Evolutionary conservation across 2,797 vertebrate species (phyloP).

Genomic region (Okamejei kenojei): DNA sequence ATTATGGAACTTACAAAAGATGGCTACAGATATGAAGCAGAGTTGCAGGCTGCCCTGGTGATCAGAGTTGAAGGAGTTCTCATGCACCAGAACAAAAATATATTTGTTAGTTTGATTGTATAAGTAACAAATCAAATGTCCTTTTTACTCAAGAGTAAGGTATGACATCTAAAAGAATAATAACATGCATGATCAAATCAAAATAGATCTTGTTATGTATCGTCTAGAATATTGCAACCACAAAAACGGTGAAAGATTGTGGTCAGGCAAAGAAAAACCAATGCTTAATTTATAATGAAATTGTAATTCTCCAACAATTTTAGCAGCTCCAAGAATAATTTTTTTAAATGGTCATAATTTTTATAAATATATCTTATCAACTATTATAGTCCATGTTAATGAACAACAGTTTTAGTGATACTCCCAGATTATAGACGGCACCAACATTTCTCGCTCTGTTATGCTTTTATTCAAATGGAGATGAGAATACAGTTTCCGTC

Average conservation of each 20-base stretch:
- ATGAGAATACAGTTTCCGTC: constrained; percentile 32
- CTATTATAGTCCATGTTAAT: not conserved
- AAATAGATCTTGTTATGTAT: not conserved
- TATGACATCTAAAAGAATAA: no score
- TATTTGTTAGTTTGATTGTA: no score
- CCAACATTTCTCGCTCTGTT: constrained; percentile 25
- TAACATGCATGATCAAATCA: no score
- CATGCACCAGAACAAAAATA: no score
- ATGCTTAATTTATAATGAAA: not conserved
- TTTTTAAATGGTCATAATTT: not conserved
- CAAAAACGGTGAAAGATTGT: not conserved
- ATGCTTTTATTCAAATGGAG: constrained; percentile 33
- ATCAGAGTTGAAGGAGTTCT: no score
- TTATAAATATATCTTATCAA: not conserved
- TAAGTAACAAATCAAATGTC: no score
- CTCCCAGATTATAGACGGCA: not conserved
- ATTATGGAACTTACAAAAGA: no score
- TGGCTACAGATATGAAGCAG: no score
- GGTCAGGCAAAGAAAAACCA: not conserved
- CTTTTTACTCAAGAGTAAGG: no score
- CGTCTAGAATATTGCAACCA: not conserved
- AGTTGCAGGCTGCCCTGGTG: no score
- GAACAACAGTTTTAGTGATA: not conserved
- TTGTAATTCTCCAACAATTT: constrained; percentile 14
- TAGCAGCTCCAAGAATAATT: not conserved